phyloP scores from a whole-genome alignment of 2,888 invertebrate genomes.

The Rotaria magnacalcarata region DNA sequence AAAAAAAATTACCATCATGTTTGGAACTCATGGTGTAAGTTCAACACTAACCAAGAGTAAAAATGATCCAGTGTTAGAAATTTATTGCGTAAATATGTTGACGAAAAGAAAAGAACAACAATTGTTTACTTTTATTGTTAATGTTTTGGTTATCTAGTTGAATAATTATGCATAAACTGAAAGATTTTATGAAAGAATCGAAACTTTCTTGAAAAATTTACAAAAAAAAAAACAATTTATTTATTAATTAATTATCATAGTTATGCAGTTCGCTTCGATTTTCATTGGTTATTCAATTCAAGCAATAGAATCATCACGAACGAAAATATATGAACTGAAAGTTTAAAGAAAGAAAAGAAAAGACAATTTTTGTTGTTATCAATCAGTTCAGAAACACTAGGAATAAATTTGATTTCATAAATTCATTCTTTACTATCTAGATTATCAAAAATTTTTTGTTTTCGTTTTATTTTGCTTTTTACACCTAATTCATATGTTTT shows the following conservation, averaged over 20 bases:
- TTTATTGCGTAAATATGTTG: not conserved
- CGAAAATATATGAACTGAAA: constrained; percentile 13
- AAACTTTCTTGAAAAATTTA: too few relatives aligned
- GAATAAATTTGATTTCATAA: too few relatives aligned
- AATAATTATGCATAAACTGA: not conserved
- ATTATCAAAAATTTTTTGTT: not conserved
- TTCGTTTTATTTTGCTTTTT: not conserved
- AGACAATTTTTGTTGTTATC: constrained; percentile 8
- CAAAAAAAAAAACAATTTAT: not conserved
- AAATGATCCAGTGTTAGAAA: not conserved
- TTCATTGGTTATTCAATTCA: not conserved
- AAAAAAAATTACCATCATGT: not conserved
- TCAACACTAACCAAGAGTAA: constrained; percentile 9
- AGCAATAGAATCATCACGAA: not conserved
- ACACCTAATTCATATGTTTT: not conserved
- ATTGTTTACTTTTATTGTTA: not conserved
- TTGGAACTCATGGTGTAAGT: not conserved
- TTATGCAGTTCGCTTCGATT: not conserved
- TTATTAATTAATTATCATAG: not conserved
- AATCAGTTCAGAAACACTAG: not conserved
- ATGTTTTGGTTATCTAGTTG: not conserved
- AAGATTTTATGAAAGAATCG: too few relatives aligned
- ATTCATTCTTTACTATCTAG: not conserved
- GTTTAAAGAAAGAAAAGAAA: constrained; percentile 26
- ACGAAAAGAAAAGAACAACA: not conserved